These are phyloP conservation scores for Drepanosiphum platanoidis DNA, from an alignment of 2,888 invertebrate genomes.

Conservation along the genomic window DNA sequence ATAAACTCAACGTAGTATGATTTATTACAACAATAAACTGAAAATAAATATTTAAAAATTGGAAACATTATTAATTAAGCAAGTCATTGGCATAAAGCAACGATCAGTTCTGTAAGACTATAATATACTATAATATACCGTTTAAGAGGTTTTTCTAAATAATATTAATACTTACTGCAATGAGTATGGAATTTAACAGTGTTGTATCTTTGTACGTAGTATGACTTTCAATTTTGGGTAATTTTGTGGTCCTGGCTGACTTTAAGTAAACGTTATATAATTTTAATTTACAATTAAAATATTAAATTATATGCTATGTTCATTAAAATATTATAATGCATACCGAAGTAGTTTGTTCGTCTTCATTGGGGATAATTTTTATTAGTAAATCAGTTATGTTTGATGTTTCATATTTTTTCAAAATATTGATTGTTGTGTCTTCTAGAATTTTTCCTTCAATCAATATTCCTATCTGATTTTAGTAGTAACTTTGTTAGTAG, in stretches of 20 bases:
- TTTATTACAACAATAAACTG: background rate
- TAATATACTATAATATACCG: background rate
- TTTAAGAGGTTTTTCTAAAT: slow-evolving; percentile 7
- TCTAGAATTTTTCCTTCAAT: slow-evolving; percentile 29
- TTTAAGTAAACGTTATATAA: background rate
- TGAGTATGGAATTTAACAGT: background rate
- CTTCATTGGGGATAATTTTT: background rate
- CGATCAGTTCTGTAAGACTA: background rate
- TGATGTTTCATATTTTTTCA: slow-evolving; percentile 3
- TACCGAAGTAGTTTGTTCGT: background rate
- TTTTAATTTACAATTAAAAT: background rate
- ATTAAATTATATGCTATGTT: background rate
- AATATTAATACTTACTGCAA: slow-evolving; percentile 17
- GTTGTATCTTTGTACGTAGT: background rate
- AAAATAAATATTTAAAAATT: background rate
- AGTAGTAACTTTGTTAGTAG: background rate
- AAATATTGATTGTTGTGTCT: slow-evolving; percentile 2
- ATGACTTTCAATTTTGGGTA: background rate
- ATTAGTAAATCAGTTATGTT: background rate
- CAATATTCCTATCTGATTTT: slow-evolving; percentile 34
- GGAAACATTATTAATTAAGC: slow-evolving; percentile 11
- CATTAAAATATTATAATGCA: background rate
- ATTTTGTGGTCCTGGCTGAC: background rate
- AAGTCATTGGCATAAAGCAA: background rate
- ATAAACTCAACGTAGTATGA: background rate